Base-by-base conservation (phyloP, 2,113 vertebrate genomes). In the Corythaeola cristata region DNA sequence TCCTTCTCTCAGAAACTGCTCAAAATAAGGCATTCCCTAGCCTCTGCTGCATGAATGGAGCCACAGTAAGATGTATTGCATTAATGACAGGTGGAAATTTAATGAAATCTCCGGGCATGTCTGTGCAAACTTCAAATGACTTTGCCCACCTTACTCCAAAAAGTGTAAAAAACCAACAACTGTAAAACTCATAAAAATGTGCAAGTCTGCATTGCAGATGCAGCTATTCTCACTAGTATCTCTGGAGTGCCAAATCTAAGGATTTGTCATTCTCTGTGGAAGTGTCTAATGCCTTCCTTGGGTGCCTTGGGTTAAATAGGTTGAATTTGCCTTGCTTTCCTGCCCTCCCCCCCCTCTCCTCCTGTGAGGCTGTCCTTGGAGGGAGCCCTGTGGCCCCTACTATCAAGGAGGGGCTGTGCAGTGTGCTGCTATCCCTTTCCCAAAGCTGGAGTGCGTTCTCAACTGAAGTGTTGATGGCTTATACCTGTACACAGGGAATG, bases 401-500 rank as follows among this genome's bases (percentile, higher is more conserved):
- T 59, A 26, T 17, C 22, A 74, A 50, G 26, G 9, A 9, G 9
- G 8, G 15, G 16, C 55, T 78, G 30, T 62, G 64, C 20, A 58
- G 5, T 27, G 16, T 53, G 39, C 27, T 37, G 7, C 32, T 63
- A 11, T 20, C 59, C 20, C 23, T 68, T 27, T 45, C 44, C 16
- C 16, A 8, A 50, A 8, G 5, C 0, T 50, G 7, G 59, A 55
- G 10, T 24, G 66, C 17, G 32, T 53, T 66, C 41, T 45, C 15
- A 86, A 19, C 12, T 45, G 41, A 66, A 87, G 22, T 4, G 0
- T 13, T 58, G 17, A 50, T 56, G 27, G 20, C 60, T 68, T 78
- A 68, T 18, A 59, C 8, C 10, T 0, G 0, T 39, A 23, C n/a
- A 68, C 8, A 39, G 39, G 7, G 16, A 88, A 52, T 39, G 8